phyloP scores from a whole-genome alignment of 2,888 invertebrate species.

The Diaperis boleti region DNA sequence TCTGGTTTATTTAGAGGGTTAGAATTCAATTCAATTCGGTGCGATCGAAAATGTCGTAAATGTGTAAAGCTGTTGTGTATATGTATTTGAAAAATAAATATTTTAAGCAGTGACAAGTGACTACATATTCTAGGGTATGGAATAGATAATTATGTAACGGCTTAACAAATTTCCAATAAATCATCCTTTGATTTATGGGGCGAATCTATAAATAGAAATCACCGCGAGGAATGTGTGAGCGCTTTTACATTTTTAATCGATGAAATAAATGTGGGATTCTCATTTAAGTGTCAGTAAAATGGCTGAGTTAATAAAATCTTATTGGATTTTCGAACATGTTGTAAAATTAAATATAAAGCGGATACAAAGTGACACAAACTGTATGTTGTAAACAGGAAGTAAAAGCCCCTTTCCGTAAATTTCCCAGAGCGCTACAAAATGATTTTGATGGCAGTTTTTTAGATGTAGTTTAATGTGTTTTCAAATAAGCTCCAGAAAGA shows the following conservation, averaged over 20 bases:
- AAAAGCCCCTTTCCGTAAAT: constrained; percentile 10
- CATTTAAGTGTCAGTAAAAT: neutral
- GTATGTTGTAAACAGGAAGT: constrained; percentile 15
- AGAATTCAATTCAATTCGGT: too few species aligned
- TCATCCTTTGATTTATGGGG: too few species aligned
- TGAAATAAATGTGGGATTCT: neutral
- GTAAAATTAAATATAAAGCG: constrained; percentile 26
- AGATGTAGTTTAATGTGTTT: too few species aligned
- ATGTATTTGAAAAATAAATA: too few species aligned
- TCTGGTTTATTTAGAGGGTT: too few species aligned
- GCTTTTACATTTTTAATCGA: neutral
- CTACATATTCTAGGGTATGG: too few species aligned
- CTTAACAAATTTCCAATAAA: too few species aligned
- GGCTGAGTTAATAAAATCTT: neutral
- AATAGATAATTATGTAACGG: too few species aligned
- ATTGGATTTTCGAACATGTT: constrained; percentile 9
- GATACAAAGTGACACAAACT: constrained; percentile 21
- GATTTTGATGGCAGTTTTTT: neutral
- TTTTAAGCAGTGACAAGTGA: too few species aligned
- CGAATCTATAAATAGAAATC: neutral
- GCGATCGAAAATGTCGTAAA: too few species aligned
- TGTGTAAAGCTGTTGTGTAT: too few species aligned
- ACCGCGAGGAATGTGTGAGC: neutral
- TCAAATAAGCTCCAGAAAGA: too few species aligned
- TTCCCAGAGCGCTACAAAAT: constrained; percentile 12